Base-by-base conservation (phyloP, 2,113 vertebrate species). In the Pluvialis apricaria region DNA sequence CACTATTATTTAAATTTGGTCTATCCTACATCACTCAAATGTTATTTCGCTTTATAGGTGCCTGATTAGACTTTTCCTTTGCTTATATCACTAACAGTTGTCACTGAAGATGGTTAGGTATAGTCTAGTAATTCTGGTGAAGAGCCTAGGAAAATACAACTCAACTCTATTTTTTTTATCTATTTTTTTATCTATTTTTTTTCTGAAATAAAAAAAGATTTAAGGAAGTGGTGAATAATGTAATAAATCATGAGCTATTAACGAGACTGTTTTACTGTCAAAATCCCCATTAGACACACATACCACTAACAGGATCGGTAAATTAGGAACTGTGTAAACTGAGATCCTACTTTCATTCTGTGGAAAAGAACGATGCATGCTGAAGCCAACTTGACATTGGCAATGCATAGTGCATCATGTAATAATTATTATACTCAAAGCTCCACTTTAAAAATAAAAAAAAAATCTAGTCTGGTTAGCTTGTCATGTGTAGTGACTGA, bases 181-280 rank as follows among this genome's bases (percentile, higher is more conserved):
- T n/a, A n/a, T n/a, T n/a, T n/a, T n/a, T n/a, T n/a, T n/a, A 76
- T 15, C 38, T 89, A 1, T 10, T 79, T 71, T 78, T 83, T 87
- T 93, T 66, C 58, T 85, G 77, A 85, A 83, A 90, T 80, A 36
- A 60, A 68, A 60, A 20, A 40, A 40, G 42, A 86, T 54, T 73
- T 83, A 66, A 96, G 92, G 92, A 95, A 94, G 82, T 72, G 60
- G 85, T 79, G 93, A 95, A 90, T 88, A 94, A 82, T 78, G 73
- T 90, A 97, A 95, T 97, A 96, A 97, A 96, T 97, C 97, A 89
- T 8, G 5, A 82, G 54, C 79, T 95, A 76, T 96, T 97, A 96
- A 85, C 5, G 8, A 72, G 87, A 69, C 51, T 87, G 69, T 82
- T 96, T 95, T 90, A 87, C 72, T 95, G 94, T 97, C 94, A 94